phyloP scores from a whole-genome alignment of 2,113 vertebrate genomes.

The Eptesicus fuscus region DNA sequence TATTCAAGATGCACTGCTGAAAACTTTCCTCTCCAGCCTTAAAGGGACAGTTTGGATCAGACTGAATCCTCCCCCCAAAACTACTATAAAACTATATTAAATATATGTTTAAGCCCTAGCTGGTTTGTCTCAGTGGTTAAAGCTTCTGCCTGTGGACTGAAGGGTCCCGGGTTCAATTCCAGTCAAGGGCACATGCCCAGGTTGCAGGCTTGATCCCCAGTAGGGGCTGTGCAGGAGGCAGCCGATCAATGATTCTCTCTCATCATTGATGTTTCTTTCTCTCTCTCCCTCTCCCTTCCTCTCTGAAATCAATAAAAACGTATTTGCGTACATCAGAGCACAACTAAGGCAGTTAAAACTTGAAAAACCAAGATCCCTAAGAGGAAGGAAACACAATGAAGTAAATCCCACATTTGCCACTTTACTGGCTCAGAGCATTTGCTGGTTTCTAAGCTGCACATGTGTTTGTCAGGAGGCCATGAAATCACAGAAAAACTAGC shows the following conservation, averaged over 20 bases:
- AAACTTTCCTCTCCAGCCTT: not conserved
- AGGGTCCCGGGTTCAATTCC: not conserved
- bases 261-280: not conserved
- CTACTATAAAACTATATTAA: not conserved
- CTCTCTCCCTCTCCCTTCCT: not conserved
- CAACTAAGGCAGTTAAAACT: not conserved
- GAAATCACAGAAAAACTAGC: not conserved
- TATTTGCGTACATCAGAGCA: not conserved
- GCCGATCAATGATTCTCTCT: not conserved
- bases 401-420: not conserved
- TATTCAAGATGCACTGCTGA: not conserved
- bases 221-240: not conserved
- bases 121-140: not conserved
- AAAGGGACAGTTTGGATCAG: not conserved
- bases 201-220: not conserved
- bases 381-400: not conserved
- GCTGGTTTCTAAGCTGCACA: not conserved
- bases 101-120: not conserved
- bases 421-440: not conserved
- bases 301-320: not conserved
- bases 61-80: not conserved
- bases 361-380: not conserved
- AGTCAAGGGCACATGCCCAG: not conserved
- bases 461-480: not conserved
- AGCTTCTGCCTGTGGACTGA: not conserved